Conservation (phyloP, 1,140 invertebrate species). For the Oedothorax gibbosus region DNA sequence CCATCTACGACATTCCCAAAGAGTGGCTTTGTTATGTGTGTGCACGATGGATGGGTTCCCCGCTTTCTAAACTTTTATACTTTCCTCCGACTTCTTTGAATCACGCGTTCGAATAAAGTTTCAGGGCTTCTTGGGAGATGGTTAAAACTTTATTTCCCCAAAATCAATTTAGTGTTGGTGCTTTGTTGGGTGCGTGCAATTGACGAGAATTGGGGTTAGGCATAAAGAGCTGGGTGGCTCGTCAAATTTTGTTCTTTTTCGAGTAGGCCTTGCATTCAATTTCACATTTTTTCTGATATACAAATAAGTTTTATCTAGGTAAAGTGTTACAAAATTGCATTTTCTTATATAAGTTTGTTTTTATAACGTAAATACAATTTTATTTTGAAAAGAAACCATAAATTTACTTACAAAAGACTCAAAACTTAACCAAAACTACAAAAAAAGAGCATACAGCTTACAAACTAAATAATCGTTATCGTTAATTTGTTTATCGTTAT, state of each 20-base stretch:
- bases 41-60: constrained; percentile 23
- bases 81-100: background rate
- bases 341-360: too few relatives aligned
- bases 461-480: too few relatives aligned
- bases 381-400: too few relatives aligned
- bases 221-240: constrained; percentile 21
- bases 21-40: constrained; percentile 19
- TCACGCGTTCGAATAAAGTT: constrained; percentile 39
- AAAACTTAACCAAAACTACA: too few relatives aligned
- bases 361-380: too few relatives aligned
- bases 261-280: too few relatives aligned
- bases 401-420: too few relatives aligned
- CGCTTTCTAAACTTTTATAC: background rate
- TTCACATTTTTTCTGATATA: too few relatives aligned
- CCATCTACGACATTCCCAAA: constrained; percentile 13
- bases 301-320: too few relatives aligned
- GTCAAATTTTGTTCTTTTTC: constrained; percentile 34
- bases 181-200: constrained; percentile 18
- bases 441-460: too few relatives aligned
- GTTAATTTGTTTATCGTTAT: too few relatives aligned
- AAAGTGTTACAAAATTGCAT: too few relatives aligned
- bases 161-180: constrained; percentile 48
- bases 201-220: constrained; percentile 45
- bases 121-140: constrained; percentile 19
- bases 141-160: constrained; percentile 25